Conservation (phyloP, 2,797 vertebrate genomes). For the Florisuga fusca region DNA sequence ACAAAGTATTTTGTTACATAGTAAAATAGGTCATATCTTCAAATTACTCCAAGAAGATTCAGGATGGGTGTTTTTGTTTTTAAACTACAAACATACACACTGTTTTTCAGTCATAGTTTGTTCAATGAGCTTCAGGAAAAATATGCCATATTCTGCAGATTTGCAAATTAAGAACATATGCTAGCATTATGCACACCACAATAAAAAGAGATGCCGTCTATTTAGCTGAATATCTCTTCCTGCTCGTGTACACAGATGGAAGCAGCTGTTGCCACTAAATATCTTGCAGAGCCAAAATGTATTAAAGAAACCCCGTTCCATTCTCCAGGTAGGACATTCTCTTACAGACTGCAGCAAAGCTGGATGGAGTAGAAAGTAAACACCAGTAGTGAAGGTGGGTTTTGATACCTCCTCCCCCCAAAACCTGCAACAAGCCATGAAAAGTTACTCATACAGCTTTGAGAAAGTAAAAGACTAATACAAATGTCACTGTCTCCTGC, state of each 20-base stretch:
- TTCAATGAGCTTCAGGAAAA: not conserved
- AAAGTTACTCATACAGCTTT: not conserved
- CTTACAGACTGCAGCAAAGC: not conserved
- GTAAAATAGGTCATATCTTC: not conserved
- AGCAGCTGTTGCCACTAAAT: slow-evolving; percentile 13
- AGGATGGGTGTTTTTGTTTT: not conserved
- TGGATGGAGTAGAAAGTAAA: not conserved
- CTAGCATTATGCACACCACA: not conserved
- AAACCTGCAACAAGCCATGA: not conserved
- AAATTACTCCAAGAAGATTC: not conserved
- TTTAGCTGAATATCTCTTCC: slow-evolving; percentile 7
- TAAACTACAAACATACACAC: not conserved
- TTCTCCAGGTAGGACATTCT: not conserved
- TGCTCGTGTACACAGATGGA: not conserved
- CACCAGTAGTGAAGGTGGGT: not conserved
- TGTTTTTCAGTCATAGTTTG: not conserved
- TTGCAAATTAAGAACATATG: not conserved
- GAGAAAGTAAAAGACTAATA: not conserved
- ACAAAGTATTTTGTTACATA: not conserved
- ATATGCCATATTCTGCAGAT: not conserved
- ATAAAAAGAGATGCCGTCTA: not conserved
- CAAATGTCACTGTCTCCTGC: not conserved
- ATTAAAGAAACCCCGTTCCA: not conserved
- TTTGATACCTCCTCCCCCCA: no score
- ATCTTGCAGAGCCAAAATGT: not conserved